These are phyloP conservation scores for Tauraco hartlaubi DNA, from an alignment of 2,797 vertebrate species.

Conservation along the genomic window DNA sequence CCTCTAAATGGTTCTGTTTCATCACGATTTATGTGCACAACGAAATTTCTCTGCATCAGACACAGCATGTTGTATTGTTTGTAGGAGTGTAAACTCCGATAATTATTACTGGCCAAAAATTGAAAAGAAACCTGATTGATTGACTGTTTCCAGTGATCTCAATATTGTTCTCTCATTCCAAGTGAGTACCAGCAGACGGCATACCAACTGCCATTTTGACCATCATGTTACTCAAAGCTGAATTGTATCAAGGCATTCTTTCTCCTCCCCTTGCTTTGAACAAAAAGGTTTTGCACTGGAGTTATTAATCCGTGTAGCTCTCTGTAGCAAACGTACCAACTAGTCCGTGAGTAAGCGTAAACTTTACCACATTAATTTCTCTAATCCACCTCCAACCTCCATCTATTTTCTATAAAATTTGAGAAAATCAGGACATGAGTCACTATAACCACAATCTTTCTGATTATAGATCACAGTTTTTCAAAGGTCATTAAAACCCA, in stretches of 20 bases:
- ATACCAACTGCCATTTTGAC: neutral
- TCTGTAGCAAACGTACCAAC: neutral
- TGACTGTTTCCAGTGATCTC: neutral
- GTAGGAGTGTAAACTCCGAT: neutral
- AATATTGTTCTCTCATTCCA: neutral
- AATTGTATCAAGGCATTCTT: fast-evolving
- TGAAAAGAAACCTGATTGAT: neutral
- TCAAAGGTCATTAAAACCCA: neutral
- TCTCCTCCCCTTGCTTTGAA: neutral
- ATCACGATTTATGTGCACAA: neutral
- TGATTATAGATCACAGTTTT: neutral
- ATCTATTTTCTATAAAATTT: neutral
- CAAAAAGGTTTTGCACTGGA: neutral
- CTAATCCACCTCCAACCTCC: neutral
- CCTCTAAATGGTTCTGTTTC: neutral
- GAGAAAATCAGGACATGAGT: neutral
- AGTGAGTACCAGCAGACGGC: neutral
- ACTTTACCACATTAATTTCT: neutral
- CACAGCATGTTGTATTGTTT: neutral
- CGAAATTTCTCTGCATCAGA: neutral
- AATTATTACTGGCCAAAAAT: neutral
- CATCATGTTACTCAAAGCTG: neutral
- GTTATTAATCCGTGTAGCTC: neutral
- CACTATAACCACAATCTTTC: neutral
- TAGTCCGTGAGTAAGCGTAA: neutral